phyloP scores from a whole-genome alignment of 2,797 vertebrate genomes.

The Hippocampus kuda region DNA sequence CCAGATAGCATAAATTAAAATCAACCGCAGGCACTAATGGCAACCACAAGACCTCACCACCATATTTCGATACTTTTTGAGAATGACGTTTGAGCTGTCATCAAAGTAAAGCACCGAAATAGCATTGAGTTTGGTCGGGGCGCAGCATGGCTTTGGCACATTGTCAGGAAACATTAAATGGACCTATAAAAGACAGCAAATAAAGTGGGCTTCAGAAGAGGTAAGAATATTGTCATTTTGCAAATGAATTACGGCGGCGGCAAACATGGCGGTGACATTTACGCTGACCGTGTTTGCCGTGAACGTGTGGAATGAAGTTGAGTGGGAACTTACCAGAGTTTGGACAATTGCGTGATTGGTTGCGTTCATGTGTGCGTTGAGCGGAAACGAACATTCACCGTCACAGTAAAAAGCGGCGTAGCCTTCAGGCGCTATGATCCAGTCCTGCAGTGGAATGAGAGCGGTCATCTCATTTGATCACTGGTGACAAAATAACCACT shows the following conservation, averaged over 20 bases:
- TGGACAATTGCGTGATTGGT: slow-evolving; percentile 99
- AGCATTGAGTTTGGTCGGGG: slow-evolving; percentile 96
- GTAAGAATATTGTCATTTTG: slow-evolving; percentile 15
- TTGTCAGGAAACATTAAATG: slow-evolving; percentile 99
- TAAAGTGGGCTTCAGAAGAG: slow-evolving; percentile 26
- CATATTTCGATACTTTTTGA: slow-evolving; percentile 99
- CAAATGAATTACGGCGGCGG: slow-evolving; percentile 20
- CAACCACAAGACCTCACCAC: slow-evolving; percentile 97
- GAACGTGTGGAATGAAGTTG: background rate
- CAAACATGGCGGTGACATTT: slow-evolving; percentile 15
- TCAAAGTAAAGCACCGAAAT: slow-evolving; percentile 99
- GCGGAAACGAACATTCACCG: slow-evolving; percentile 96
- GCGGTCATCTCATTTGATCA: background rate
- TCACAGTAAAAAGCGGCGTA: slow-evolving; percentile 98
- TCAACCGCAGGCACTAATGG: slow-evolving; percentile 67
- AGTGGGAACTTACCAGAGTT: slow-evolving; percentile 78
- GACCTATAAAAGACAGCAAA: slow-evolving; percentile 70
- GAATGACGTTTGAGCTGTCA: slow-evolving; percentile 98
- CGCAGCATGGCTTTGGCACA: slow-evolving; percentile 98
- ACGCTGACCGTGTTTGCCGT: slow-evolving; percentile 12
- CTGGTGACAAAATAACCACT: background rate
- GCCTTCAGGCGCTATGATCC: slow-evolving; percentile 98
- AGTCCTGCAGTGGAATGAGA: slow-evolving; percentile 69
- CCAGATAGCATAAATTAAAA: slow-evolving; percentile 53
- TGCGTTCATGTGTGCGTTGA: slow-evolving; percentile 99